Base-by-base conservation (phyloP, 2,888 invertebrate species). In the Leptura quadrifasciata region DNA sequence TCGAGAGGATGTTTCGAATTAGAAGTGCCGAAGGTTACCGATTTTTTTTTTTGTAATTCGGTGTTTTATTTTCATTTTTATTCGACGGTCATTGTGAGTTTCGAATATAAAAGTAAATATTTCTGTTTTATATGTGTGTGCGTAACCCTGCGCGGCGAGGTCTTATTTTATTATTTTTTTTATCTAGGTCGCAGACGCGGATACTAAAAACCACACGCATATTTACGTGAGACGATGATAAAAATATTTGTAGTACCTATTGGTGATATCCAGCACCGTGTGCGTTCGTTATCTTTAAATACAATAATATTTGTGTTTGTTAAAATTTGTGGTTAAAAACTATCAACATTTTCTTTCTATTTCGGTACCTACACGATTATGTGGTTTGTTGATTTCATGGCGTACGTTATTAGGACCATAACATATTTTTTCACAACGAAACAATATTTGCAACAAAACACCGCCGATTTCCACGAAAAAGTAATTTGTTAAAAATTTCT, bases 181-280 rank as follows among this genome's bases (percentile, higher is more conserved):
- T 47, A 47, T 47, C 47, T 47, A n/a, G 47, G 47, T 47, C 47
- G 47, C 47, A n/a, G 47, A n/a, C n/a, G 2, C 6, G 15, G 47
- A 47, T 47, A 39, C 12, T 47, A 47, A 47, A 47, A 47, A 47
- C 47, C 47, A 47, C 39, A 15, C 12, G 39, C 35, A 6, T 39
- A 15, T 12, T 15, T 39, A 15, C 15, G 39, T 39, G 39, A 39
- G 15, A 39, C 47, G 15, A 47, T 47, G 47, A n/a, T n/a, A 47
- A 47, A 47, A 47, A 47, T 39, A 39, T 47, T 47, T 47, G 47
- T 47, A n/a, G n/a, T 47, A 47, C n/a, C n/a, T n/a, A n/a, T n/a
- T n/a, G 2, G n/a, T 47, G n/a, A 6, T 39, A 39, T 39, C 15
- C 39, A 39, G 39, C 39, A 10, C 12, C 8, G 39, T 39, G 12